Base-by-base conservation (phyloP, 2,113 vertebrate species). In the Oryzias javanicus region DNA sequence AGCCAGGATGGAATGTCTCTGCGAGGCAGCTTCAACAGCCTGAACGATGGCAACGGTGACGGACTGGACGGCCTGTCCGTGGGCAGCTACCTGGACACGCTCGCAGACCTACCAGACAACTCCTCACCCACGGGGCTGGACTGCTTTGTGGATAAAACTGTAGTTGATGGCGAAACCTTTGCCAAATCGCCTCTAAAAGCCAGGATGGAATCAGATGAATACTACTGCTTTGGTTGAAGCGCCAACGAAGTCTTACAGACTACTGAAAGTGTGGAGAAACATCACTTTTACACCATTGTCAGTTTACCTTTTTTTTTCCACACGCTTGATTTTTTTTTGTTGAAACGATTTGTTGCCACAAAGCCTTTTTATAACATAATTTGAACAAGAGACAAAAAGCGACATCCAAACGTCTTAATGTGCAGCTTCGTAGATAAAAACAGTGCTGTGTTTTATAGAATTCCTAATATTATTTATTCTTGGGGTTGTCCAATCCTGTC, bases 11-110 rank as follows among this genome's bases (percentile, higher is more conserved):
- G 78, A 0, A 35, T 90, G 19, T 99, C 96, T 0, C 84, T 92
- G 6, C 88, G 73, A 0, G 93, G 94, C 73, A 98, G 96, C 89
- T 90, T 88, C 80, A 93, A 59, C 71, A 98, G 96, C 79, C 86
- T 98, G 27, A 94, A 95, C 0, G 93, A 95, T 5, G 87, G 76
- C 25, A 80, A 87, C 79, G 93, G 92, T 6, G 96, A 98, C 40
- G 94, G 90, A 14, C 88, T 98, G 50, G 97, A 99, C 25, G 90
- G 92, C 12, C 92, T 99, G 58, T 99, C 97, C 0, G 92, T 99
- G 45, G 97, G 97, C 7, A 98, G 96, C 75, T 99, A 98, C 25
- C 89, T 99, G 91, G 97, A 99, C 89, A 98, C 96, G 1, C 87
- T 99, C 0, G 96, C 98, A 29, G 95, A 96, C 55, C 82, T 96